Evolutionary conservation across 2,888 invertebrate species (phyloP).

Genomic region (Hipparchia semele): DNA sequence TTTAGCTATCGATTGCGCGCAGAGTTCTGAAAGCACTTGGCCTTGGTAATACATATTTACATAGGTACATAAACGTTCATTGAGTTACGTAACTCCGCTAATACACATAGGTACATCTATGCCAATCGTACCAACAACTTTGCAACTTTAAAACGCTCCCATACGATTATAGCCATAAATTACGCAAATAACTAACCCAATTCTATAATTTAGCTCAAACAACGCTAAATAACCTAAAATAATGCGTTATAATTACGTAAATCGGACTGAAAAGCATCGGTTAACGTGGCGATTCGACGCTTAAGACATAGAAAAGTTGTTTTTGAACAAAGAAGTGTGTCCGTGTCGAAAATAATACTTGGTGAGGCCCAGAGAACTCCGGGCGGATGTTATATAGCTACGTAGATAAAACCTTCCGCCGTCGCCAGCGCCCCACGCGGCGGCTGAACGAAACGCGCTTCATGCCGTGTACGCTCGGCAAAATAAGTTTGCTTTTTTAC

Average conservation of each 20-base stretch:
- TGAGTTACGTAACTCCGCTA: constrained; percentile 69
- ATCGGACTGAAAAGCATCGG: constrained; percentile 60
- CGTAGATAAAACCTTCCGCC: constrained; percentile 84
- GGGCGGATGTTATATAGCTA: constrained; percentile 81
- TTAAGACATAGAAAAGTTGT: constrained; percentile 74
- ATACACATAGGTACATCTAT: constrained; percentile 58
- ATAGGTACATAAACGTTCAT: constrained; percentile 61
- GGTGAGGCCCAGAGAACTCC: constrained; percentile 72
- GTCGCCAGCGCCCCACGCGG: constrained; percentile 74
- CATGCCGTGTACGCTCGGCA: constrained; percentile 73
- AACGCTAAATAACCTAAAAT: constrained; percentile 64
- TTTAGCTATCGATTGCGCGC: constrained; percentile 41
- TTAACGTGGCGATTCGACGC: constrained; percentile 57
- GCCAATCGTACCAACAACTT: constrained; percentile 57
- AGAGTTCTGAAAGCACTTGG: constrained; percentile 61
- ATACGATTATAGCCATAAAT: constrained; percentile 32
- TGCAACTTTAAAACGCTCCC: constrained; percentile 48
- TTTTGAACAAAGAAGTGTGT: constrained; percentile 71
- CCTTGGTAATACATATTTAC: constrained; percentile 66
- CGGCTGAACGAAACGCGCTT: constrained; percentile 69
- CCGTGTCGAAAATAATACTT: constrained; percentile 74
- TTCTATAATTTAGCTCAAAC: constrained; percentile 24
- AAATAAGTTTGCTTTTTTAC: constrained; percentile 56
- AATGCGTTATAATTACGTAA: constrained; percentile 41
- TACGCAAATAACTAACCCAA: constrained; percentile 45